These are phyloP conservation scores for Melolontha melolontha DNA, from an alignment of 2,888 invertebrate species.

Conservation along the genomic window DNA sequence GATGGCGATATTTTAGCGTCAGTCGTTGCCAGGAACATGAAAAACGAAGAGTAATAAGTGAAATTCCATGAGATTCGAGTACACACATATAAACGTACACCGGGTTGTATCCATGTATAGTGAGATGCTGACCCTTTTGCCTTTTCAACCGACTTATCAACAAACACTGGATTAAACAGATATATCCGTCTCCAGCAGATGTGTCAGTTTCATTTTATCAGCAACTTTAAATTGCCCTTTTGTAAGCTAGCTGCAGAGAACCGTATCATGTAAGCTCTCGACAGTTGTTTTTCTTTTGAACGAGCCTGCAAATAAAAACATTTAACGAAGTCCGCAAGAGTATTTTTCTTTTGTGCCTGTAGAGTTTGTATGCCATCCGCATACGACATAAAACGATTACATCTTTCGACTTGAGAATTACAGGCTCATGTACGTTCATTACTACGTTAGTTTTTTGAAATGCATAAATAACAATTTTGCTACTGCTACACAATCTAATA, in stretches of 20 bases:
- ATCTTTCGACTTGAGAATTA: no score
- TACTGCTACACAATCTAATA: no score
- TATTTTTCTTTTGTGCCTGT: slow-evolving; percentile 19
- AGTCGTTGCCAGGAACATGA: no score
- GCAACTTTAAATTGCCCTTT: slow-evolving; percentile 40
- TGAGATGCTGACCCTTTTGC: slow-evolving; percentile 49
- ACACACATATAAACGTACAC: not conserved
- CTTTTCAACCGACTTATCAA: slow-evolving; percentile 50
- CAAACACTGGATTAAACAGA: slow-evolving; percentile 47
- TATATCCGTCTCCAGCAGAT: slow-evolving; percentile 41
- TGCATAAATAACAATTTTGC: no score
- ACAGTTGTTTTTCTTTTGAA: slow-evolving; percentile 28
- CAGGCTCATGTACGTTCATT: no score
- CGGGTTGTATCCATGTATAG: not conserved
- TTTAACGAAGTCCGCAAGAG: slow-evolving; percentile 26
- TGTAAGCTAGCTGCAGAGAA: slow-evolving; percentile 23
- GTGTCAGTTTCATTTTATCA: slow-evolving; percentile 44
- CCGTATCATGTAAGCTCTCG: slow-evolving; percentile 31
- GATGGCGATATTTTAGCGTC: slow-evolving; percentile 49
- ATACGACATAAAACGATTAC: slow-evolving; percentile 13
- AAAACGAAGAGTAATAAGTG: no score
- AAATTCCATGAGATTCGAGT: no score
- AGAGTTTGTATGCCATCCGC: slow-evolving; percentile 15
- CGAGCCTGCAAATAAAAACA: slow-evolving; percentile 26
- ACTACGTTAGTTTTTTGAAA: no score